These are phyloP conservation scores for Echeneis naucrates DNA, from an alignment of 2,797 vertebrate genomes.

Conservation along the genomic window DNA sequence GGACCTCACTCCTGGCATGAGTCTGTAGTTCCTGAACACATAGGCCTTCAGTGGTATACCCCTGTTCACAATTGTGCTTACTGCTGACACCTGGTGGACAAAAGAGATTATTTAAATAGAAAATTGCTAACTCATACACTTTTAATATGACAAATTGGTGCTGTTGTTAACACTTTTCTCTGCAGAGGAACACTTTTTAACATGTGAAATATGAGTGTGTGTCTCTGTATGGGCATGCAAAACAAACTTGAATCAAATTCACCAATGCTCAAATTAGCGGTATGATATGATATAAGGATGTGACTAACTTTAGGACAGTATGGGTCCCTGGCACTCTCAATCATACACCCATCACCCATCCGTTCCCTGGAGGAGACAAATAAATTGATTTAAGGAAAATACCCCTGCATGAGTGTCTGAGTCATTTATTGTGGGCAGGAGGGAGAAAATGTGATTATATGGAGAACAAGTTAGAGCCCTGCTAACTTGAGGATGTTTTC, in stretches of 20 bases:
- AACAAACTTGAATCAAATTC: background rate
- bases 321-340: slow-evolving; percentile 93
- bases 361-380: slow-evolving; percentile 85
- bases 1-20: slow-evolving; percentile 92
- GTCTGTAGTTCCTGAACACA: slow-evolving; percentile 95
- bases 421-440: background rate
- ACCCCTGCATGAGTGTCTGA: background rate
- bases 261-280: background rate
- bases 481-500: slow-evolving; percentile 96
- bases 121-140: background rate
- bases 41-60: slow-evolving; percentile 93
- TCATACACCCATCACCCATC: slow-evolving; percentile 93
- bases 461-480: background rate
- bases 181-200: background rate
- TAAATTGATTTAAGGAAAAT: background rate
- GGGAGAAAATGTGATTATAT: background rate
- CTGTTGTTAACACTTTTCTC: background rate
- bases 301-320: slow-evolving; percentile 91
- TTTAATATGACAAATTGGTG: background rate
- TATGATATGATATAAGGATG: background rate
- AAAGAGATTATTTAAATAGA: background rate
- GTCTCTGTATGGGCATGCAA: background rate
- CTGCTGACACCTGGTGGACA: slow-evolving; percentile 91
- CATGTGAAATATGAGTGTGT: background rate
- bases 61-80: slow-evolving; percentile 95